Evolutionary conservation across 2,797 vertebrate species (phyloP).

Genomic region (Propithecus perrieri): DNA sequence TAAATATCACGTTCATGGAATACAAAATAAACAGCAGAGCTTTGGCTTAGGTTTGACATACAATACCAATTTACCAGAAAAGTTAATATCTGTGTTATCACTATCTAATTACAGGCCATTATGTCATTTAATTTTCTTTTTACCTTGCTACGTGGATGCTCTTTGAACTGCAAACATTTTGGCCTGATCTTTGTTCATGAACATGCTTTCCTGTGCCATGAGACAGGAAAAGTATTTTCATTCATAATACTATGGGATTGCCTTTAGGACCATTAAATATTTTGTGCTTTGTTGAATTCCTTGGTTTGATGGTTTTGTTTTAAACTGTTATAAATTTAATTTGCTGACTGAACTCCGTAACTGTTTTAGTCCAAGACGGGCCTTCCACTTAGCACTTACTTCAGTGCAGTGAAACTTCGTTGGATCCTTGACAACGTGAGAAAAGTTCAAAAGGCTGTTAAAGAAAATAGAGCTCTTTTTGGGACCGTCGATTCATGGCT

Average conservation of each 20-base stretch:
- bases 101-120: conserved; percentile 6
- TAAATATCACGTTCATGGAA: conserved; percentile 19
- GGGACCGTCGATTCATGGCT: conserved; percentile 99
- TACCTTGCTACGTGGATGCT: conserved; percentile 42
- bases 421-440: conserved; percentile 98
- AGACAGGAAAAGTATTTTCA: conserved; percentile 29
- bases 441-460: conserved; percentile 90
- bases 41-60: background rate
- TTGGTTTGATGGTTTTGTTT: conserved; percentile 31
- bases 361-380: conserved; percentile 93
- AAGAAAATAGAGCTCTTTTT: conserved; percentile 93
- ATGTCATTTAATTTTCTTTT: conserved; percentile 53
- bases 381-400: conserved; percentile 98
- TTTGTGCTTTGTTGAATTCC: conserved; percentile 22
- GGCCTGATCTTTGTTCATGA: conserved; percentile 74
- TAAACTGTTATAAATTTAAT: background rate
- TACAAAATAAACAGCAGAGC: conserved; percentile 5
- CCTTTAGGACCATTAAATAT: background rate
- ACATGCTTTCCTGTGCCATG: background rate
- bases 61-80: background rate
- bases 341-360: conserved; percentile 54
- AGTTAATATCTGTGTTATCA: background rate
- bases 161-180: conserved; percentile 74
- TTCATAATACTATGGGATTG: conserved; percentile 7
- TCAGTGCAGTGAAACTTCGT: conserved; percentile 97